These are phyloP conservation scores for Danio aesculapii DNA, from an alignment of 2,797 vertebrate species.

Conservation along the genomic window DNA sequence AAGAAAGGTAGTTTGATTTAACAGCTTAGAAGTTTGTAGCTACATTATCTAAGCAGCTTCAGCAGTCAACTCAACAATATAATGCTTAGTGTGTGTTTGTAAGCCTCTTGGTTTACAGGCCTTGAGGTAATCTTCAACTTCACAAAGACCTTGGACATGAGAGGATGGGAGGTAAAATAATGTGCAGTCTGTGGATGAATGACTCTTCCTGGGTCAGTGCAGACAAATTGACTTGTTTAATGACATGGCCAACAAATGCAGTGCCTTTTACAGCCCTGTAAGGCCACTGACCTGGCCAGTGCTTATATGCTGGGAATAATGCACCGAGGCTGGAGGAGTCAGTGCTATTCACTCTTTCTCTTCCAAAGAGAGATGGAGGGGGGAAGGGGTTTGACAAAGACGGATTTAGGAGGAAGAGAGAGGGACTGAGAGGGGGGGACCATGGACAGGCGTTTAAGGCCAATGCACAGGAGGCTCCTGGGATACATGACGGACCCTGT, in stretches of 20 bases:
- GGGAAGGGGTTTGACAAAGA: constrained; percentile 34
- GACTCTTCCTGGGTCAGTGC: constrained; percentile 39
- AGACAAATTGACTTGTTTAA: constrained; percentile 51
- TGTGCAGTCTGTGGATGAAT: constrained; percentile 27
- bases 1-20: not conserved
- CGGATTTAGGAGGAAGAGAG: constrained; percentile 10
- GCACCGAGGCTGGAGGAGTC: constrained; percentile 36
- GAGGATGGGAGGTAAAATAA: constrained; percentile 33
- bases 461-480: constrained; percentile 49
- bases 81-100: not conserved
- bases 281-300: constrained; percentile 45
- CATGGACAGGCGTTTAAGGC: constrained; percentile 39
- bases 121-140: constrained; percentile 39
- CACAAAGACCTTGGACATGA: constrained; percentile 42
- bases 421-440: not conserved
- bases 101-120: constrained; percentile 35
- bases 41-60: constrained; percentile 2
- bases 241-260: constrained; percentile 34
- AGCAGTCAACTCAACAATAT: not conserved
- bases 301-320: constrained; percentile 40
- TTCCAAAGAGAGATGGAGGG: constrained; percentile 27
- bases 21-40: not conserved
- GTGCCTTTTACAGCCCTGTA: constrained; percentile 40
- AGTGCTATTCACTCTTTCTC: constrained; percentile 37
- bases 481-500: constrained; percentile 61